These are phyloP conservation scores for Hypocryptadius cinnamomeus DNA, from an alignment of 2,113 vertebrate genomes.

Conservation along the genomic window DNA sequence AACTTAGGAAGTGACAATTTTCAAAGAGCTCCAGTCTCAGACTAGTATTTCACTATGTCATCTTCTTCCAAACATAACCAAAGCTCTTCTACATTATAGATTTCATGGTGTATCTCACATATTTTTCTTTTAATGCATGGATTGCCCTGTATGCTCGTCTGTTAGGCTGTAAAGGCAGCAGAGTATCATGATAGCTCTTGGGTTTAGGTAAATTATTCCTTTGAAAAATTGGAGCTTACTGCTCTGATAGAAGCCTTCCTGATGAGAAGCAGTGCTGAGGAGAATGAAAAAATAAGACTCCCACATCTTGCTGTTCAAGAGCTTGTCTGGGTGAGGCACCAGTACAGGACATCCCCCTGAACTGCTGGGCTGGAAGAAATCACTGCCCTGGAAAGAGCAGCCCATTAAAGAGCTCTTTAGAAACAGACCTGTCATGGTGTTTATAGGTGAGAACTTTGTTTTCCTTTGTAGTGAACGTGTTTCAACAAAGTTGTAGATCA, in stretches of 20 bases:
- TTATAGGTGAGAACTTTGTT: neutral
- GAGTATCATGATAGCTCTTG: neutral
- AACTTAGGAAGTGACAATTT: neutral
- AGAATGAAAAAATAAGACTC: neutral
- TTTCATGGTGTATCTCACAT: neutral
- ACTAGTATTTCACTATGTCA: neutral
- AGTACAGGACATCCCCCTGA: accelerated
- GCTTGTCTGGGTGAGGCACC: neutral
- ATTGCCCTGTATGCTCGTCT: neutral
- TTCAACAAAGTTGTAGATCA: neutral
- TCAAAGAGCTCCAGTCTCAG: neutral
- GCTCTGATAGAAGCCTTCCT: neutral
- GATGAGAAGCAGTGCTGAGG: neutral
- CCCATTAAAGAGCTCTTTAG: neutral
- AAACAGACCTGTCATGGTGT: neutral
- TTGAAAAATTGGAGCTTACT: neutral
- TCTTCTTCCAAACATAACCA: neutral
- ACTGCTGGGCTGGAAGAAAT: neutral
- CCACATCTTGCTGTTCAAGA: neutral
- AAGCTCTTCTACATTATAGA: neutral
- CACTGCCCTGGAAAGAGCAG: neutral
- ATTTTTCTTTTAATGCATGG: neutral
- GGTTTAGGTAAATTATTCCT: neutral
- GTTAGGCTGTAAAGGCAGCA: neutral
- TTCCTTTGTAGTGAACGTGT: neutral